Evolutionary conservation across 2,113 vertebrate genomes (phyloP), one percentile per base, ranked within the genome.

Genomic region (Verasper variegatus): DNA sequence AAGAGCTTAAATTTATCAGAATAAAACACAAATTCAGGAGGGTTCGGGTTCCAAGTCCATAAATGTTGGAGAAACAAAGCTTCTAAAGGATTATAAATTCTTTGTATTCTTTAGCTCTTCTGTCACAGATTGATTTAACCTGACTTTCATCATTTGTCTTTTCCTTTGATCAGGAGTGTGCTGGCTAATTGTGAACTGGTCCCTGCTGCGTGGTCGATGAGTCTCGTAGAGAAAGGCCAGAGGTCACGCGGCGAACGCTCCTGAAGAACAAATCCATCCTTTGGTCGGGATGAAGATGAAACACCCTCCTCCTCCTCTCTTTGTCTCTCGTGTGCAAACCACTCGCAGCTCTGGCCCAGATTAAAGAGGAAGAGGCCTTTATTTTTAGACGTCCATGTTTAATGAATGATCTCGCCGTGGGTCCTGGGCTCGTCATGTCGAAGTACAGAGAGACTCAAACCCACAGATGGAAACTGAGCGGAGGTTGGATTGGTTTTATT

Each of bases 371-470:
- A 66, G 72, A 88, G 78, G 81, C 71, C 79, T 91, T 90, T 93
- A 94, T 94, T 94, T 94, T 91, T 93, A 92, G 92, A 89, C 62
- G 45, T 55, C 73, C 90, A 94, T 94, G 90, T 92, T 94, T 95
- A 93, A 94, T 93, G 88, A 81, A 94, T 93, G 90, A 83, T 78
- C 87, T 78, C 6, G 52, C 42, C 45, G 52, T 60, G 58, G 15
- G n/a, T 61, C 45, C 0, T 84, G 31, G 1, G 31, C 31, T 31
- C 31, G 31, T 31, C 2, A 2, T 24, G 24, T 24, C 1, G 31
- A 31, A 6, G 83, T 72, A 62, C 63, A 6, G 0, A 49, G 56
- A 76, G 52, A 68, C 35, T 37, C 35, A 37, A 9, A 10, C 35
- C 35, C 35, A 37, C 35, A 37, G 35, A 37, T 2, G 35, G 35